A percentile compares a stretch with the other conserved stretches of the same genome.
These are phyloP conservation scores for Periophthalmodon schlosseri DNA, from an alignment of 2,113 vertebrate species.

Conservation along the genomic window DNA sequence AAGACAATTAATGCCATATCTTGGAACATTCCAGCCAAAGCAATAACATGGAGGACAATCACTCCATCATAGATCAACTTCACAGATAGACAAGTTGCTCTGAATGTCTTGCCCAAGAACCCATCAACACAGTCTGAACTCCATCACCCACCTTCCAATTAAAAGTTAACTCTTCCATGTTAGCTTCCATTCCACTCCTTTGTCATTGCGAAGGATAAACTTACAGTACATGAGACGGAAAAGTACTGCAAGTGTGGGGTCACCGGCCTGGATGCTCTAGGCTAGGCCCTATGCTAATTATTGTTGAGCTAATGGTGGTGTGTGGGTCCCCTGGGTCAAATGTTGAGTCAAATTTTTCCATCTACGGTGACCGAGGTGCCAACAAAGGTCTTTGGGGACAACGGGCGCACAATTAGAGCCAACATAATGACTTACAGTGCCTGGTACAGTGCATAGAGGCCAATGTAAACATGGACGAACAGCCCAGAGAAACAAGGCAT, in stretches of 20 bases:
- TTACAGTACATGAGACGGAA: too few relatives aligned
- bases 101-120: too few relatives aligned
- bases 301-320: not conserved
- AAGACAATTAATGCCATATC: too few relatives aligned
- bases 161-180: not conserved
- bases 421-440: conserved; percentile 54
- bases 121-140: too few relatives aligned
- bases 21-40: too few relatives aligned
- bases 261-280: not conserved
- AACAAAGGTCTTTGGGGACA: conserved; percentile 35
- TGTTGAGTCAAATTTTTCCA: conserved; percentile 47
- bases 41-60: too few relatives aligned
- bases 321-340: conserved; percentile 13
- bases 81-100: too few relatives aligned
- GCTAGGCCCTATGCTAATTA: conserved; percentile 40
- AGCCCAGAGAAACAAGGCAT: not conserved
- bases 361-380: conserved; percentile 42
- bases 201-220: not conserved
- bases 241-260: not conserved
- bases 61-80: too few relatives aligned
- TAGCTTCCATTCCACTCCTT: too few relatives aligned
- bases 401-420: conserved; percentile 53
- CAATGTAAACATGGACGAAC: not conserved
- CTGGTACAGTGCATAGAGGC: conserved; percentile 8
- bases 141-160: not conserved